Percentiles rank a stretch among this genome's conserved stretches.
phyloP scores from a whole-genome alignment of 2,113 vertebrate genomes.

The Pitta sordida region DNA sequence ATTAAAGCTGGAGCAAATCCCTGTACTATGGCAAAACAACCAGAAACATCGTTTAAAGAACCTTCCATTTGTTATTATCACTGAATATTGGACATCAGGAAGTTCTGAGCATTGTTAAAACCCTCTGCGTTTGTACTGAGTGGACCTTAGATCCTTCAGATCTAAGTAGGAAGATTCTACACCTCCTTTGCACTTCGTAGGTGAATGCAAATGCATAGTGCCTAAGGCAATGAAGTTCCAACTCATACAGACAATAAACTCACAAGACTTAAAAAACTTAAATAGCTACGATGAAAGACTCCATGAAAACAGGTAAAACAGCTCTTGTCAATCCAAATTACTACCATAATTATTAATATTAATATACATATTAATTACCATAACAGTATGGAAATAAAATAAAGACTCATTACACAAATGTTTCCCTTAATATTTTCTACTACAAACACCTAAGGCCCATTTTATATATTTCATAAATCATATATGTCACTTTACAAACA shows the following conservation, averaged over 20 bases:
- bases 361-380: background rate
- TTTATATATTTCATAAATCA: background rate
- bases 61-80: background rate
- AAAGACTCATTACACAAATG: background rate
- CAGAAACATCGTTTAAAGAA: fast-evolving
- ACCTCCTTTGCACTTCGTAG: background rate
- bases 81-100: background rate
- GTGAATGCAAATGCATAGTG: background rate
- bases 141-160: background rate
- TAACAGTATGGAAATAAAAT: background rate
- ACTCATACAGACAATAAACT: background rate
- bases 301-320: background rate
- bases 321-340: background rate
- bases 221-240: background rate
- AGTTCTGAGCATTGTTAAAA: background rate
- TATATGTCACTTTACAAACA: background rate
- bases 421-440: background rate
- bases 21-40: background rate
- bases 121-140: background rate
- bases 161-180: background rate
- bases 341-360: no score
- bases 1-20: background rate
- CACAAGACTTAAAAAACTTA: background rate
- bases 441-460: background rate
- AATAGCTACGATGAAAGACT: background rate